Conservation (phyloP, 2,113 vertebrate genomes). For the Anseranas semipalmata region DNA sequence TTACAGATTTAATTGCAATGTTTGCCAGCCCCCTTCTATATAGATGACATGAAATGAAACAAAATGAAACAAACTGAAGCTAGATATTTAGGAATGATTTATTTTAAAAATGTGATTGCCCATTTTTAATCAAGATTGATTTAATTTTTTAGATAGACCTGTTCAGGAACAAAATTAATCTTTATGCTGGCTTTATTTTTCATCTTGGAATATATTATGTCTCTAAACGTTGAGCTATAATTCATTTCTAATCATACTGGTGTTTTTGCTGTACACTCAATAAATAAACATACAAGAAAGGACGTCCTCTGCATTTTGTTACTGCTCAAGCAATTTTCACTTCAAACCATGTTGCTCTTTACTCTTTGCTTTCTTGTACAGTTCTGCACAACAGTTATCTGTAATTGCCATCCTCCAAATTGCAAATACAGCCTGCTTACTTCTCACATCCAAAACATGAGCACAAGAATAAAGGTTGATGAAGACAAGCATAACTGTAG, state of each 20-base stretch:
- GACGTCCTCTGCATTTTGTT: not conserved
- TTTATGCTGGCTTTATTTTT: not conserved
- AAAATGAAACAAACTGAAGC: slow-evolving; percentile 16
- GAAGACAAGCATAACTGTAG: not conserved
- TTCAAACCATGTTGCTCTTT: slow-evolving; percentile 12
- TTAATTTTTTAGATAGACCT: not conserved
- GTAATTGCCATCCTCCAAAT: not conserved
- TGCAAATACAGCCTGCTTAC: not conserved
- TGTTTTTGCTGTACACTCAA: not conserved
- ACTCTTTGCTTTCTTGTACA: not conserved
- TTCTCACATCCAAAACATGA: slow-evolving; percentile 1
- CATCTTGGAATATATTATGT: not conserved
- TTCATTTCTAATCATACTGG: not conserved
- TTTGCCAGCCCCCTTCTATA: not conserved
- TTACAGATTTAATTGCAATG: not conserved
- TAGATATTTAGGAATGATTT: not conserved
- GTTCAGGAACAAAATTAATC: not conserved
- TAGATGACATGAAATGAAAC: not conserved
- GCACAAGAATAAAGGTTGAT: not conserved
- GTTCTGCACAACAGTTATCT: slow-evolving; percentile 1
- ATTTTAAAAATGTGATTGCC: not conserved
- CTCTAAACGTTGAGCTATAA: not conserved
- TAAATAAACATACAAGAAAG: not conserved
- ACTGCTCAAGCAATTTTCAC: slow-evolving; percentile 14
- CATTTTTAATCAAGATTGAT: not conserved